These are phyloP conservation scores for Corythornis cristatus DNA, from an alignment of 2,113 vertebrate species.

Conservation along the genomic window DNA sequence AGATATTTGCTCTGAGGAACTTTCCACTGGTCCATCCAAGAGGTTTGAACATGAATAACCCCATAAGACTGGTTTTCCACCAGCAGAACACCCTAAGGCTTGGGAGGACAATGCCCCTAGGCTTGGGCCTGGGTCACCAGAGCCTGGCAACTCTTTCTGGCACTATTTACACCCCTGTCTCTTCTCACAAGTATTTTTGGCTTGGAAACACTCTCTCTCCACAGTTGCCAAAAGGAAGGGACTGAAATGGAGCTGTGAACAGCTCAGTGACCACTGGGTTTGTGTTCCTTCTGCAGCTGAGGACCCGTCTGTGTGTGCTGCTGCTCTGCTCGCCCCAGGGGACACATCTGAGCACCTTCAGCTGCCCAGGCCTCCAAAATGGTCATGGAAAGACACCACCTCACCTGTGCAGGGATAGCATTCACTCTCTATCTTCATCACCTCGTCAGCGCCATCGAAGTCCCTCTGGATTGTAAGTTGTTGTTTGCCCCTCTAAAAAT, in stretches of 20 bases:
- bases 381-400: slow-evolving; percentile 70
- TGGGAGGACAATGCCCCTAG: accelerated
- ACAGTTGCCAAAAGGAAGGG: not conserved
- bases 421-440: slow-evolving; percentile 78
- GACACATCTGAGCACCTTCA: not conserved
- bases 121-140: not conserved
- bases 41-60: not conserved
- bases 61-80: not conserved
- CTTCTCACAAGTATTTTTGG: not conserved
- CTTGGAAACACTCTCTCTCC: accelerated
- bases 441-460: slow-evolving; percentile 82
- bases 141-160: not conserved
- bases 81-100: not conserved
- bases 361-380: slow-evolving; percentile 70
- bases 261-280: not conserved
- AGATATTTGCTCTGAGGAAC: not conserved
- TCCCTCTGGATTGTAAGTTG: slow-evolving; percentile 91
- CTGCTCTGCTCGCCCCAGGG: not conserved
- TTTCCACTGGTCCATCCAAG: not conserved
- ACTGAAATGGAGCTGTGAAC: accelerated
- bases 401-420: slow-evolving; percentile 60
- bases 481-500: not conserved
- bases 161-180: accelerated
- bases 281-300: slow-evolving; percentile 66
- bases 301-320: not conserved